Evolutionary conservation across 2,113 vertebrate genomes (phyloP).

Genomic region (Alligator mississippiensis): DNA sequence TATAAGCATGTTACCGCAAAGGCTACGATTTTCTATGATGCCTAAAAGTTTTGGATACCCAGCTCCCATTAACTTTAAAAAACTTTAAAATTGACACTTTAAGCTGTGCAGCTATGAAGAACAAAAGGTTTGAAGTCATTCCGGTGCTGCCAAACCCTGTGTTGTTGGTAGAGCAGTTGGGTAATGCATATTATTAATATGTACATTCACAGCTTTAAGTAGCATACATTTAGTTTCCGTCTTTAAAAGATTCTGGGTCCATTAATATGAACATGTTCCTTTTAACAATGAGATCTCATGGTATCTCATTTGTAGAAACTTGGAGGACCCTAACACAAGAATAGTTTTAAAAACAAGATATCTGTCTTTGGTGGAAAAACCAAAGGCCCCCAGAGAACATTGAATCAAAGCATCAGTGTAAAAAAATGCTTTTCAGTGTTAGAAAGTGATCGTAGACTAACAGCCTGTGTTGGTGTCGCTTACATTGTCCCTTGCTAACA

Average conservation of each 20-base stretch:
- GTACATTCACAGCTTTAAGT: background rate
- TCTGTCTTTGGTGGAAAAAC: background rate
- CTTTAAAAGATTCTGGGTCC: background rate
- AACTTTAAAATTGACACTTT: background rate
- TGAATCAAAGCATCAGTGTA: background rate
- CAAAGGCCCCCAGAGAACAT: background rate
- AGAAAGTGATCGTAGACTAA: constrained; percentile 36
- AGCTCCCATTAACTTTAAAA: background rate
- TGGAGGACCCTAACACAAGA: background rate
- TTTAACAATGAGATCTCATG: background rate
- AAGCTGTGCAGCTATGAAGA: background rate
- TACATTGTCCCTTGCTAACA: constrained; percentile 20
- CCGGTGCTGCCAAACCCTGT: background rate
- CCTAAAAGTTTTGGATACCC: background rate
- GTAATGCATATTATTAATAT: background rate
- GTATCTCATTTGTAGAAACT: background rate
- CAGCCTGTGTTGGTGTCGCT: background rate
- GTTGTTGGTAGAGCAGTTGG: background rate
- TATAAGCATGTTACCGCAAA: background rate
- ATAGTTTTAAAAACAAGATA: background rate
- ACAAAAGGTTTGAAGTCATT: background rate
- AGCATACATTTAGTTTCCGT: background rate
- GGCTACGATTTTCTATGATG: background rate
- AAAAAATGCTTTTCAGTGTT: background rate
- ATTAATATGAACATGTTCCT: constrained; percentile 7